A percentile compares a stretch with the other conserved stretches of the same genome.
phyloP scores from a whole-genome alignment of 2,888 invertebrate genomes.

The Chloroclysta siterata region DNA sequence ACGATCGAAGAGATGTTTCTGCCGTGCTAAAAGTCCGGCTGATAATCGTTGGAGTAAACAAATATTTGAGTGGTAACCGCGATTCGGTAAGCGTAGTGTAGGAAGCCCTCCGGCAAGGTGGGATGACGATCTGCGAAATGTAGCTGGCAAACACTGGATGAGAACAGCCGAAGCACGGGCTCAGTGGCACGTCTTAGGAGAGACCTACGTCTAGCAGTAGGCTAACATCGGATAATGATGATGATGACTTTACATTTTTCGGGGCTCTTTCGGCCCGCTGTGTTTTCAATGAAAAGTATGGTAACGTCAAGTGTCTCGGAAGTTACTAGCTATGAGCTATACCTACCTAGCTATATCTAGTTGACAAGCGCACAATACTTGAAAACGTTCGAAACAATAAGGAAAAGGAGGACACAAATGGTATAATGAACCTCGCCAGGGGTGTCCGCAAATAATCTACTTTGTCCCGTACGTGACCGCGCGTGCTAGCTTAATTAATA shows the following conservation, averaged over 20 bases:
- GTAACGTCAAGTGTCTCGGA: conserved; percentile 2
- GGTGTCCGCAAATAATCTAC: conserved; percentile 62
- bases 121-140: too few species aligned
- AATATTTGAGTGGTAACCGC: too few species aligned
- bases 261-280: not conserved
- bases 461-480: conserved; percentile 61
- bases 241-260: not conserved
- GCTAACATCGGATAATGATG: too few species aligned
- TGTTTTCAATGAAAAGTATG: not conserved
- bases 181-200: too few species aligned
- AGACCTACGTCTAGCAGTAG: too few species aligned
- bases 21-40: too few species aligned
- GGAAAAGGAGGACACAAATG: conserved; percentile 46
- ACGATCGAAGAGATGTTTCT: too few species aligned
- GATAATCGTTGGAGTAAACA: too few species aligned
- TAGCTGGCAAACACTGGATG: too few species aligned
- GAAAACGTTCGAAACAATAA: conserved; percentile 51
- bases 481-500: conserved; percentile 61
- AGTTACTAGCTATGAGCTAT: conserved; percentile 8
- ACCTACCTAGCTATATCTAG: conserved; percentile 5
- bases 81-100: too few species aligned
- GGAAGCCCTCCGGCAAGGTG: too few species aligned
- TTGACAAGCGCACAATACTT: conserved; percentile 27
- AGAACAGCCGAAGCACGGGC: too few species aligned
- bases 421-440: conserved; percentile 54